phyloP scores from a whole-genome alignment of 1,140 invertebrate genomes.

The Hylaeus anthracinus region DNA sequence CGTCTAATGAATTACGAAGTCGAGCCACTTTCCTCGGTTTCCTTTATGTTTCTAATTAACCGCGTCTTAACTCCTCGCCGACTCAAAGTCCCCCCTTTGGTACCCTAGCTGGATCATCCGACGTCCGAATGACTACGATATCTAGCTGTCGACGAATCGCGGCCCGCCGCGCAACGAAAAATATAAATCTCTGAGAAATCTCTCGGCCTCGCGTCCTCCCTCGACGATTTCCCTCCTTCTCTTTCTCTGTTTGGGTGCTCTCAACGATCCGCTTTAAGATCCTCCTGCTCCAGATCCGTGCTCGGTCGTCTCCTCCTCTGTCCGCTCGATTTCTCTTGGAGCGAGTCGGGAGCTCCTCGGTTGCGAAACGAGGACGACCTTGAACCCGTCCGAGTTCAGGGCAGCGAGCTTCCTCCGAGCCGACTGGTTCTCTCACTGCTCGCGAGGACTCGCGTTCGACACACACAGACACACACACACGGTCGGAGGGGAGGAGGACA shows the following conservation, averaged over 20 bases:
- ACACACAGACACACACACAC: slow-evolving; percentile 62
- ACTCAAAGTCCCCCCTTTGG: not conserved
- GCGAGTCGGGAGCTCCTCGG: not conserved
- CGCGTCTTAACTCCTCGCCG: not conserved
- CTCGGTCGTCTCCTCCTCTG: not conserved
- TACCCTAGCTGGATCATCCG: slow-evolving; percentile 9
- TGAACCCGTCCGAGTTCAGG: slow-evolving; percentile 44
- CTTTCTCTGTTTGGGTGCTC: slow-evolving; percentile 17
- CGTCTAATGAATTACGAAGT: not conserved
- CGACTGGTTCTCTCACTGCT: slow-evolving; percentile 29
- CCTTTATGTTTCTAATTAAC: slow-evolving; percentile 7
- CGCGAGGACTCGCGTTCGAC: slow-evolving; percentile 44
- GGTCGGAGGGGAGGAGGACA: slow-evolving; percentile 44
- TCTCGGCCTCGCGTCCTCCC: slow-evolving; percentile 21
- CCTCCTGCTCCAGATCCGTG: slow-evolving; percentile 27
- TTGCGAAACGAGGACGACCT: slow-evolving; percentile 24
- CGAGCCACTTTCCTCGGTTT: slow-evolving; percentile 1
- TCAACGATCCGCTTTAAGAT: slow-evolving; percentile 15
- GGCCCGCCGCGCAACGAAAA: slow-evolving; percentile 26
- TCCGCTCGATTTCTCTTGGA: not conserved
- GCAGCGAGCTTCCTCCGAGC: slow-evolving; percentile 16
- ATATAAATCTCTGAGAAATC: slow-evolving; percentile 17
- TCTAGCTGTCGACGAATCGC: slow-evolving; percentile 2
- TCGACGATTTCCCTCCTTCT: slow-evolving; percentile 13
- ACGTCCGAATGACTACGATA: slow-evolving; percentile 51